Percentiles rank a stretch among this genome's conserved stretches.
These are phyloP conservation scores for Zonotrichia leucophrys DNA, from an alignment of 2,113 vertebrate species.

Conservation along the genomic window DNA sequence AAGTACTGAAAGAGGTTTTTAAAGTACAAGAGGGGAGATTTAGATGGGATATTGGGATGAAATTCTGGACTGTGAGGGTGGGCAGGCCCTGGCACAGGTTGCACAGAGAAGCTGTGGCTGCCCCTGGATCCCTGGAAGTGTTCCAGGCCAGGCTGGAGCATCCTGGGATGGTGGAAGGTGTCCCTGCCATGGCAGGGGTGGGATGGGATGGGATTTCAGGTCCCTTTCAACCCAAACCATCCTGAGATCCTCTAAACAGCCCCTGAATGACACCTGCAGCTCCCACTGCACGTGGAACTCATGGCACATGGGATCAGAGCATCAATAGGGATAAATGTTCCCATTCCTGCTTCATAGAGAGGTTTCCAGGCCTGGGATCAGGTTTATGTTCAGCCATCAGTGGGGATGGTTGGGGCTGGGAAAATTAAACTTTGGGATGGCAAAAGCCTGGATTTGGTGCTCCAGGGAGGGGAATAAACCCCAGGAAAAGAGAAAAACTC, in stretches of 20 bases:
- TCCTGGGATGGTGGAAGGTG: fast-evolving
- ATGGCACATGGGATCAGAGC: fast-evolving
- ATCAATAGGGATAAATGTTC: neutral
- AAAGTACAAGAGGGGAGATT: neutral
- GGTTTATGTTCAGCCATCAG: neutral
- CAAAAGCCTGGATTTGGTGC: neutral
- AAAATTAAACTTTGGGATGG: neutral
- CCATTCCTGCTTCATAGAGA: neutral
- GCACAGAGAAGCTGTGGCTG: neutral
- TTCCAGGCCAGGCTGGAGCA: neutral
- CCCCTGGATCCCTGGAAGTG: no score
- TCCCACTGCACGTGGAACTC: neutral
- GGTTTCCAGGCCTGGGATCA: neutral
- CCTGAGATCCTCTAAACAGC: neutral
- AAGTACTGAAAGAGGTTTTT: neutral
- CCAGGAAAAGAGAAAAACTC: neutral
- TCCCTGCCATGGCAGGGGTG: neutral
- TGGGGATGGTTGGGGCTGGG: neutral
- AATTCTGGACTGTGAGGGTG: neutral
- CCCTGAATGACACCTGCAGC: neutral
- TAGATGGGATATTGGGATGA: neutral
- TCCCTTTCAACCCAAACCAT: neutral
- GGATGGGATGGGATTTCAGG: neutral
- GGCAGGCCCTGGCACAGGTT: neutral
- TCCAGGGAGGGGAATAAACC: neutral